Base-by-base conservation (phyloP, 2,888 invertebrate genomes). In the Limnephilus rhombicus region DNA sequence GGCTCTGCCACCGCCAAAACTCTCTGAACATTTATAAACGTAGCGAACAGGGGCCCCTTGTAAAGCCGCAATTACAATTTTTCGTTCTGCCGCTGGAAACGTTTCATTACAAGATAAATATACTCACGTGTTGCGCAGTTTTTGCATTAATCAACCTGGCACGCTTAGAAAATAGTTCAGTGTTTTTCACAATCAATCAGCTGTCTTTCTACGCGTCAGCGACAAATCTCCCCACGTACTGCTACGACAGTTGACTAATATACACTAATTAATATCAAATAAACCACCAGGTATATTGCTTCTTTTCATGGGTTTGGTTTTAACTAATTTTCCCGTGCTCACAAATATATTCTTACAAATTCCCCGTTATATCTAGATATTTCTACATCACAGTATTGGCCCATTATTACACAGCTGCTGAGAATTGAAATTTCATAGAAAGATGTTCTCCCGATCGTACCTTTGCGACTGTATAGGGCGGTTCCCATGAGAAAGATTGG, bases 261-360 rank as follows among this genome's bases (percentile, higher is more conserved):
- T 24, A 41, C 83, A 83, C 34, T n/a, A 83, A 83, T 83, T 83
- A 37, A 83, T 83, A 83, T 83, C 37, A 83, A 83, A 83, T n/a
- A 68, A 68, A 68, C 68, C 68, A 68, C 68, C 68, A 68, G 68
- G 24, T 68, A 53, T 18, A 18, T 68, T 68, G 24, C 24, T 68
- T 68, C 68, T 68, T 24, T 68, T 68, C 68, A 24, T 68, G 68
- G 4, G 24, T 68, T 68, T 68, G 24, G 68, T 68, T 68, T 68
- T 24, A n/a, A 68, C 9, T 68, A 24, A 68, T 24, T 68, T 68
- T 68, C 68, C n/a, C 68, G 9, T 68, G 68, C 68, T 24, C 37
- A 2, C 68, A 53, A 53, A 53, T 53, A 18, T 53, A 24, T 53
- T 18, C 53, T 7, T 5, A 18, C 53, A 68, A 68, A 68, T 68